Conservation (phyloP, 2,888 invertebrate species). For the Glaucopsyche alexis region DNA sequence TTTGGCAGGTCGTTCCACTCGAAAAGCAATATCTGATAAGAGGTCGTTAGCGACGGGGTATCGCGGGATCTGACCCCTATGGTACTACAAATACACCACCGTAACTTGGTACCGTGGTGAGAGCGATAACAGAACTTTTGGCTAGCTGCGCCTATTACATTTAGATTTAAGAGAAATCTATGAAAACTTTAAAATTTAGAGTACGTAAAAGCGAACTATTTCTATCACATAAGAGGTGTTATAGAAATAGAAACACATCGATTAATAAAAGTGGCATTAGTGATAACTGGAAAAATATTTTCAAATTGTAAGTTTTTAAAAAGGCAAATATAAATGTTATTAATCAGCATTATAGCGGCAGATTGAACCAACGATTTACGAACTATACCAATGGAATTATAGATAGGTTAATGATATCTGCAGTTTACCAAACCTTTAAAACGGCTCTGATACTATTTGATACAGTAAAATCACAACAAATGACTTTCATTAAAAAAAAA, state of each 20-base stretch:
- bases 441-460: not conserved
- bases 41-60: constrained; percentile 24
- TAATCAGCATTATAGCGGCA: too few species aligned
- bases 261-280: too few species aligned
- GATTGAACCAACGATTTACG: too few species aligned
- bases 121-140: not conserved
- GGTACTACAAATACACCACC: not conserved
- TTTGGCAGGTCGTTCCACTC: constrained; percentile 29
- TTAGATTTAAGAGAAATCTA: too few species aligned
- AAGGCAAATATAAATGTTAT: too few species aligned
- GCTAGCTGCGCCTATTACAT: too few species aligned
- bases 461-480: not conserved
- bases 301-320: too few species aligned
- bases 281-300: too few species aligned
- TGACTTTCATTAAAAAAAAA: not conserved
- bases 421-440: not conserved
- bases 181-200: not conserved
- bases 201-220: too few species aligned
- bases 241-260: too few species aligned
- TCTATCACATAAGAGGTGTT: too few species aligned
- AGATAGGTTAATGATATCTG: not conserved
- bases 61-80: constrained; percentile 20
- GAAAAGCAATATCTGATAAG: constrained; percentile 34
- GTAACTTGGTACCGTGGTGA: not conserved
- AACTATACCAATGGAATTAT: not conserved